These are phyloP conservation scores for Tetraodon nigroviridis DNA, from an alignment of 2,113 vertebrate genomes.

Conservation along the genomic window DNA sequence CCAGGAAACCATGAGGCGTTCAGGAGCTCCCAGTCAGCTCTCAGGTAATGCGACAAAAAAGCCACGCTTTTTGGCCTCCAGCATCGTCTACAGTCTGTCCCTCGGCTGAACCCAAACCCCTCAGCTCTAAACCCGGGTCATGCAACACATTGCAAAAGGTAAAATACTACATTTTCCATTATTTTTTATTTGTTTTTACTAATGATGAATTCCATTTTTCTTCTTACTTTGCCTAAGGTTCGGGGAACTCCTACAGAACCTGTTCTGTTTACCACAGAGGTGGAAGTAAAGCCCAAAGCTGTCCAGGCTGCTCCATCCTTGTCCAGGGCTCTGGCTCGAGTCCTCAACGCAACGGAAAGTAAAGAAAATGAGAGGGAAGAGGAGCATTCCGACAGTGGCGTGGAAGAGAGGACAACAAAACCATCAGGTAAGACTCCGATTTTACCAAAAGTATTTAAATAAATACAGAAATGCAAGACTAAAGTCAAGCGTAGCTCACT, in stretches of 20 bases:
- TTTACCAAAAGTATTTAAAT: not conserved
- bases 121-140: slow-evolving; percentile 26
- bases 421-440: slow-evolving; percentile 36
- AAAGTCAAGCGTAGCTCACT: not conserved
- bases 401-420: slow-evolving; percentile 5
- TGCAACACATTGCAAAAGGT: slow-evolving; percentile 65
- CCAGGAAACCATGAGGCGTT: slow-evolving; percentile 81
- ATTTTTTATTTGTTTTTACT: too few relatives aligned
- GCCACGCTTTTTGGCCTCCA: slow-evolving; percentile 82
- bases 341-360: slow-evolving; percentile 63
- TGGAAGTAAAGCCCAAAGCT: slow-evolving; percentile 7
- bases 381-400: slow-evolving; percentile 7
- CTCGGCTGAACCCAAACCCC: slow-evolving; percentile 15
- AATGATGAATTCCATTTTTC: not conserved
- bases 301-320: slow-evolving; percentile 28
- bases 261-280: slow-evolving; percentile 4
- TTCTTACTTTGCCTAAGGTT: slow-evolving; percentile 24
- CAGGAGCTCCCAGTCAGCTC: slow-evolving; percentile 89
- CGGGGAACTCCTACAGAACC: slow-evolving; percentile 45
- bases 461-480: not conserved
- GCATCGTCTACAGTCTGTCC: slow-evolving; percentile 44
- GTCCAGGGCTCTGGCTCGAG: slow-evolving; percentile 67
- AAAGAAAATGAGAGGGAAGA: slow-evolving; percentile 61
- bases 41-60: slow-evolving; percentile 81
- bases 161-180: not conserved